Evolutionary conservation across 1,140 invertebrate genomes (phyloP).

Genomic region (Drosophila repleta): DNA sequence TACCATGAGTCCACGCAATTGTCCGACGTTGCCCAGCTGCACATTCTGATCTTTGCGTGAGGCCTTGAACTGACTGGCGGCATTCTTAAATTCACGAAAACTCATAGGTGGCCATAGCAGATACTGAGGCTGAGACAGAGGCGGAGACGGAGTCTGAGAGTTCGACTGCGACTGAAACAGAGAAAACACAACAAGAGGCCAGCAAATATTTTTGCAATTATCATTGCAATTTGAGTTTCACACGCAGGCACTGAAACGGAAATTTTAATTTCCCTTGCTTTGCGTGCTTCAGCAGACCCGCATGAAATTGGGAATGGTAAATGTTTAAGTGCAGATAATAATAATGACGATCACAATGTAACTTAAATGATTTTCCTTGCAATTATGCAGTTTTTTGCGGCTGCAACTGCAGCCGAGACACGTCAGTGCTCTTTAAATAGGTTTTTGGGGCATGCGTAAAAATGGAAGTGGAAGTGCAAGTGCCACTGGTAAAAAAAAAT

Average conservation of each 20-base stretch:
- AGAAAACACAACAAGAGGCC: slow-evolving; percentile 34
- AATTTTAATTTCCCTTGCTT: slow-evolving; percentile 69
- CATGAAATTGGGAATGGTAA: slow-evolving; percentile 38
- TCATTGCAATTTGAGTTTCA: slow-evolving; percentile 57
- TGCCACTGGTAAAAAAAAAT: not conserved
- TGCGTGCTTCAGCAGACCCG: slow-evolving; percentile 53
- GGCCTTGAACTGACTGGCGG: slow-evolving; percentile 35
- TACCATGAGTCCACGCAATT: slow-evolving; percentile 19
- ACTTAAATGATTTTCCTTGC: slow-evolving; percentile 18
- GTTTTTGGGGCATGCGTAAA: slow-evolving; percentile 55
- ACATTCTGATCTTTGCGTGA: slow-evolving; percentile 47
- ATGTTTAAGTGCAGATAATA: slow-evolving; percentile 50
- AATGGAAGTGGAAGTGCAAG: slow-evolving; percentile 18
- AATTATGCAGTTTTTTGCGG: slow-evolving; percentile 27
- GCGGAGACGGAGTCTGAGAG: not conserved
- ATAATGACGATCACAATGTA: slow-evolving; percentile 15
- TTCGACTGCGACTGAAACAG: slow-evolving; percentile 21
- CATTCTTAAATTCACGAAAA: slow-evolving; percentile 22
- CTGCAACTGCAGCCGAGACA: slow-evolving; percentile 21
- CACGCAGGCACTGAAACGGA: slow-evolving; percentile 55
- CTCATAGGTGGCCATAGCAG: slow-evolving; percentile 29
- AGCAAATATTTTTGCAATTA: slow-evolving; percentile 62
- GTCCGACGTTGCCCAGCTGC: slow-evolving; percentile 13
- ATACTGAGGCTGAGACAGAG: slow-evolving; percentile 15
- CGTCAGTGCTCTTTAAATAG: slow-evolving; percentile 60